Evolutionary conservation across 2,888 invertebrate genomes (phyloP).

Genomic region (Lathronympha strigana): DNA sequence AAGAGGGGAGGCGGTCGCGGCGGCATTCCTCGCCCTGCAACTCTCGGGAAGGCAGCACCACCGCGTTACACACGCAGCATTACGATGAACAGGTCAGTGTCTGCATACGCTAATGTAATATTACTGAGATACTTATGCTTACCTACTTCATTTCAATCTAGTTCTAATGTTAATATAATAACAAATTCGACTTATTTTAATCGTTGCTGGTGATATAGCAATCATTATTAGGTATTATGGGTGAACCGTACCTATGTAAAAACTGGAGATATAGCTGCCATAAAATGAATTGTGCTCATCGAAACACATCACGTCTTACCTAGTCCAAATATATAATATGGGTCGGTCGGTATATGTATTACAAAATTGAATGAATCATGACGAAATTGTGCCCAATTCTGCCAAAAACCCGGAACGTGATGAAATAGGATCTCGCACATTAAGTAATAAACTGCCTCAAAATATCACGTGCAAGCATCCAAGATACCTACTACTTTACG

Average conservation of each 20-base stretch:
- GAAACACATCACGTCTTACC: too few species aligned
- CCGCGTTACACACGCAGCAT: constrained; percentile 84
- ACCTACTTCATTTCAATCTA: not conserved
- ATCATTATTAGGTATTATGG: too few species aligned
- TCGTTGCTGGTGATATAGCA: too few species aligned
- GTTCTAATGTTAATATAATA: too few species aligned
- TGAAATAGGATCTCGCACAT: not conserved
- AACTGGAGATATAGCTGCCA: too few species aligned
- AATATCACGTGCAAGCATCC: not conserved
- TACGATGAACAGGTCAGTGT: constrained; percentile 86
- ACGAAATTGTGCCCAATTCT: not conserved
- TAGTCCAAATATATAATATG: too few species aligned
- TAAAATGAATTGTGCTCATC: too few species aligned
- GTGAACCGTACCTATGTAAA: too few species aligned
- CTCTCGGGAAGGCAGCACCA: constrained; percentile 87
- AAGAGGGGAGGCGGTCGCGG: constrained; percentile 84
- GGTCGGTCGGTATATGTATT: too few species aligned
- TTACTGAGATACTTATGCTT: not conserved
- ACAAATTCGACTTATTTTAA: not conserved
- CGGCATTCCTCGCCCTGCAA: constrained; percentile 89
- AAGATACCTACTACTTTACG: not conserved
- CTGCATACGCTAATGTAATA: not conserved
- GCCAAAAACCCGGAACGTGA: not conserved
- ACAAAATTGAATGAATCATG: too few species aligned
- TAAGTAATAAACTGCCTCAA: not conserved